Percentiles rank a stretch among this genome's conserved stretches.
phyloP scores from a whole-genome alignment of 2,113 vertebrate genomes.

The Cebidichthys violaceus region DNA sequence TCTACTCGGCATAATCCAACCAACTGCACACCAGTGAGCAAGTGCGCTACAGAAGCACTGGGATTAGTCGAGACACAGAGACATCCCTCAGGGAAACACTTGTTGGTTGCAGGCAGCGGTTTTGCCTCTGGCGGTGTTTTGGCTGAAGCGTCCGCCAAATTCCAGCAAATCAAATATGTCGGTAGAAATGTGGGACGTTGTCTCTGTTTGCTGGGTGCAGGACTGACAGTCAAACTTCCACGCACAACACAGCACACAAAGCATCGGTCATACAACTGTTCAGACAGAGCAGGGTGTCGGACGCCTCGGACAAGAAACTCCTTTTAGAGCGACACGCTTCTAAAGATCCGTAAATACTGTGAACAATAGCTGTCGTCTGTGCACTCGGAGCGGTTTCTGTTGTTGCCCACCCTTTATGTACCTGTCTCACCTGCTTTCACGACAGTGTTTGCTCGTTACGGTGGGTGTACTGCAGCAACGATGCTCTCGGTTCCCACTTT shows the following conservation, averaged over 20 bases:
- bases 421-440: background rate
- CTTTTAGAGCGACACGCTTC: background rate
- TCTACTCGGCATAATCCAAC: background rate
- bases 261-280: conserved; percentile 5
- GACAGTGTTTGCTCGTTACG: background rate
- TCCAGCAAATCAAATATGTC: conserved; percentile 23
- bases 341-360: background rate
- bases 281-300: background rate
- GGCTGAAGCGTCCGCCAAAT: conserved; percentile 21
- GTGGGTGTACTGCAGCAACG: background rate
- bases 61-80: background rate
- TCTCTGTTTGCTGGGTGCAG: background rate
- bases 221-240: background rate
- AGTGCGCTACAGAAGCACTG: background rate
- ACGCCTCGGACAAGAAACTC: background rate
- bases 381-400: background rate
- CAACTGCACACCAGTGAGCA: background rate
- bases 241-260: background rate
- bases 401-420: background rate
- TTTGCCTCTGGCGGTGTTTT: conserved; percentile 37
- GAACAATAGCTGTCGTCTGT: background rate
- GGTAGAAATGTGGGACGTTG: conserved; percentile 16
- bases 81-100: background rate
- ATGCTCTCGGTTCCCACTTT: background rate
- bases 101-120: conserved; percentile 17